phyloP scores from a whole-genome alignment of 1,140 invertebrate genomes.

The Pogonus chalceus region DNA sequence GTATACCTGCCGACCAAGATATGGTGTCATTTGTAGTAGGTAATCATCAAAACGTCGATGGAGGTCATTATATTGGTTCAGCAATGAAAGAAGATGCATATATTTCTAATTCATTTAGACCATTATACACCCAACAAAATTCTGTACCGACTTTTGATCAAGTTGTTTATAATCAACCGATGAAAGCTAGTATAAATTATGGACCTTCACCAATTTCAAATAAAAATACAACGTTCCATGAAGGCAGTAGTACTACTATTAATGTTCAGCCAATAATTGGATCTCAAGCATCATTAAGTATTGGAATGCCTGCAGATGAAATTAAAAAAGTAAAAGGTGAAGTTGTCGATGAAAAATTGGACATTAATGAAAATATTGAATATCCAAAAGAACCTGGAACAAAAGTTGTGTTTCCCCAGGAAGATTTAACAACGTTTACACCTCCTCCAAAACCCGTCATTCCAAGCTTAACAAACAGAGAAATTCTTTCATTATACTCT shows the following conservation, averaged over 20 bases:
- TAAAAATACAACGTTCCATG: conserved; percentile 16
- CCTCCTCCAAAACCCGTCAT: conserved; percentile 5
- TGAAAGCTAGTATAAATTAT: no score
- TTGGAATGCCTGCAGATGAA: conserved; percentile 27
- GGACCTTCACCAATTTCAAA: no score
- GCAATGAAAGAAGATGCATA: conserved; percentile 39
- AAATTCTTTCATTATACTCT: conserved; percentile 29
- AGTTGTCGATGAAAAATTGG: conserved; percentile 31
- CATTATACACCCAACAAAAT: conserved; percentile 21
- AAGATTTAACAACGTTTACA: conserved; percentile 18
- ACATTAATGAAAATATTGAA: conserved; percentile 22
- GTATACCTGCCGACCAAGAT: conserved; percentile 50
- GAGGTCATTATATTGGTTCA: conserved; percentile 37
- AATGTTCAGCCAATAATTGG: conserved; percentile 28
- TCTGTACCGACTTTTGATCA: not conserved
- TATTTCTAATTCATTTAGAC: conserved; percentile 30
- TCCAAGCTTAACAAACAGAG: conserved; percentile 14
- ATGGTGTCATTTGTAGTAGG: conserved; percentile 53
- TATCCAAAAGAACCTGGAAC: conserved; percentile 20
- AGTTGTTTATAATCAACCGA: not conserved
- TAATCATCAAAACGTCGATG: conserved; percentile 48
- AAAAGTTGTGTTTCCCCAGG: conserved; percentile 33
- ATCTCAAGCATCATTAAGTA: conserved; percentile 31
- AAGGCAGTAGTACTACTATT: conserved; percentile 10
- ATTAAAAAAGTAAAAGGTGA: conserved; percentile 29